These are phyloP conservation scores for Pseudochaenichthys georgianus DNA, from an alignment of 2,797 vertebrate species.

Conservation along the genomic window DNA sequence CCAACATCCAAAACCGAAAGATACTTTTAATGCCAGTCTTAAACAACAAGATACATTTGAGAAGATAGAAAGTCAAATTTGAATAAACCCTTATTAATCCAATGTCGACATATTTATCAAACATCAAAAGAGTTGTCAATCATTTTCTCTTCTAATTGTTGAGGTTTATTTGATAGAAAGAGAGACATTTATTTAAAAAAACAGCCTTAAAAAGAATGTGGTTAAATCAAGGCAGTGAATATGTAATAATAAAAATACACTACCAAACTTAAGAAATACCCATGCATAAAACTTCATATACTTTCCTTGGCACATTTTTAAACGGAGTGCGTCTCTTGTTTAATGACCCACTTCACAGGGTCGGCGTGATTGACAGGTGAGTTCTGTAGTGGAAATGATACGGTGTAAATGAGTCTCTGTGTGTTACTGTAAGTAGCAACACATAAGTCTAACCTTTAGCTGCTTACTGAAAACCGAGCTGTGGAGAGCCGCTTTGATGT, in stretches of 20 bases:
- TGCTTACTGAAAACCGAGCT: slow-evolving; percentile 81
- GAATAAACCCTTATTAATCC: too few species aligned
- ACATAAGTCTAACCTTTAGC: slow-evolving; percentile 82
- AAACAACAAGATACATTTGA: neutral
- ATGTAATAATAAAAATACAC: too few species aligned
- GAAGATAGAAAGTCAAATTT: neutral
- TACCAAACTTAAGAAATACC: neutral
- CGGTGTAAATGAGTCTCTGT: slow-evolving; percentile 61
- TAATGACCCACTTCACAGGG: slow-evolving; percentile 33
- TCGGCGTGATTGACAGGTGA: slow-evolving; percentile 63
- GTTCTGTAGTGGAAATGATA: slow-evolving; percentile 65
- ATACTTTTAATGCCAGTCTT: neutral
- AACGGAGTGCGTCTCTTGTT: slow-evolving; percentile 7
- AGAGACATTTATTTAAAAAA: neutral
- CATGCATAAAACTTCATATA: neutral
- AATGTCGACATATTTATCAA: neutral
- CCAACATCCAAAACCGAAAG: neutral
- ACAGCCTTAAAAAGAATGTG: neutral
- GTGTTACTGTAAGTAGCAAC: slow-evolving; percentile 80
- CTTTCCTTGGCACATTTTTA: neutral
- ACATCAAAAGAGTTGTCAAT: neutral
- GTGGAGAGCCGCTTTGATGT: slow-evolving; percentile 69
- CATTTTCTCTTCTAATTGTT: neutral
- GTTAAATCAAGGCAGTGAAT: neutral
- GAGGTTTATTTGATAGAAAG: neutral